Evolutionary conservation across 2,797 vertebrate genomes (phyloP), one percentile per base, ranked within the genome.

Genomic region (Sciaenops ocellatus): DNA sequence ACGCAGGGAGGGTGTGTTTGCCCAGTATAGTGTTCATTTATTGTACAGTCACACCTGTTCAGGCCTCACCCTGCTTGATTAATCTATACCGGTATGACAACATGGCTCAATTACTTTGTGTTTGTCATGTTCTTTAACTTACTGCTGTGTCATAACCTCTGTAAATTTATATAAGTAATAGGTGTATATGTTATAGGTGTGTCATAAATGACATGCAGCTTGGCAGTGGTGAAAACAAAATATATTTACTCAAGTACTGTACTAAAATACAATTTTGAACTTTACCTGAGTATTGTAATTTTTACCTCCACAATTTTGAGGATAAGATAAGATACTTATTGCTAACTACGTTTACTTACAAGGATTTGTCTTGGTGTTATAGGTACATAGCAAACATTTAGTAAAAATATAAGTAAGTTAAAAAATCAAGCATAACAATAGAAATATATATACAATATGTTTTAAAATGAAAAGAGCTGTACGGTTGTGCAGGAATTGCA

Each of bases 1-100:
- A 28, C 42, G 12, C 20, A 22, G 24, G 70, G 41, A 81, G 24
- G 62, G 15, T 65, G 18, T 52, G 30, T 69, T 70, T 80, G 69
- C 62, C 20, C 17, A 59, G 17, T 57, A 3, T 55, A 52, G 9
- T 56, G 55, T 50, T 77, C 24, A 22, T 69, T 42, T 63, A 11
- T 24, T 46, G 44, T 38, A 20, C 65, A 28, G 30, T 52, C 38
- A 70, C 3, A 18, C 54, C 34, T 34, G 22, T 5, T 59, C 26
- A 44, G 46, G 54, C 44, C n/a, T 76, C 50, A 28, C 1, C 34
- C 22, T 47, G 15, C 57, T 56, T 34, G 41, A 24, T 79, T 15
- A 73, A 69, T 59, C 30, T 47, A 56, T 67, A 60, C 22, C n/a
- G 57, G 48, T 20, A 30, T 10, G 6, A 63, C 34, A 38, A 38